These are phyloP conservation scores for Seriola rivoliana DNA, from an alignment of 2,113 vertebrate species.

Conservation along the genomic window DNA sequence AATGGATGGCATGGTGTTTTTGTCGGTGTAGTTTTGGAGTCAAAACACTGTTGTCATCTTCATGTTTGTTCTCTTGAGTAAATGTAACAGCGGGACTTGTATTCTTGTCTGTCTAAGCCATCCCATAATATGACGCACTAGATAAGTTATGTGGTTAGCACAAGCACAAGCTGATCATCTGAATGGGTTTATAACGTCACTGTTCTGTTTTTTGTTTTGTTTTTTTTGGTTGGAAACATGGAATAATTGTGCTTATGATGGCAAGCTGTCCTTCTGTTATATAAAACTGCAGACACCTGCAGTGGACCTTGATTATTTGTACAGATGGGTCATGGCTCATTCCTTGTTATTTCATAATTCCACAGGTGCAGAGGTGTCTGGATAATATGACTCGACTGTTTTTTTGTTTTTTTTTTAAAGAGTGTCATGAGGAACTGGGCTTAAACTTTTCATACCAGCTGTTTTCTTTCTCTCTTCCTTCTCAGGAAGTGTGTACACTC, in stretches of 20 bases:
- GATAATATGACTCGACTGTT: slow-evolving; percentile 43
- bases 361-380: slow-evolving; percentile 59
- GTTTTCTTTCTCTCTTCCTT: slow-evolving; percentile 53
- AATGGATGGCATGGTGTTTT: slow-evolving; percentile 19
- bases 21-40: slow-evolving; percentile 18
- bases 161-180: slow-evolving; percentile 52
- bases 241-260: slow-evolving; percentile 66
- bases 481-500: slow-evolving; percentile 44
- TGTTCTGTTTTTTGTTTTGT: slow-evolving; percentile 11
- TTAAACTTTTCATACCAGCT: slow-evolving; percentile 52
- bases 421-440: slow-evolving; percentile 35
- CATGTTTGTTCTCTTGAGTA: slow-evolving; percentile 28
- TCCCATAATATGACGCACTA: slow-evolving; percentile 13
- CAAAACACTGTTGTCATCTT: slow-evolving; percentile 1
- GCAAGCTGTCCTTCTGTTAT: slow-evolving; percentile 52
- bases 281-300: slow-evolving; percentile 73
- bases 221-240: slow-evolving; percentile 58
- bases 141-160: slow-evolving; percentile 39
- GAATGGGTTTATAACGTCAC: slow-evolving; percentile 45
- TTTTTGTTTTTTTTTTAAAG: slow-evolving; percentile 9
- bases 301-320: slow-evolving; percentile 66
- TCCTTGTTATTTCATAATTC: slow-evolving; percentile 72
- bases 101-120: slow-evolving; percentile 9
- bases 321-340: slow-evolving; percentile 72
- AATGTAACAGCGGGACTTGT: slow-evolving; percentile 24